Conservation (phyloP, 2,888 invertebrate genomes). For the Amphimallon solstitiale region DNA sequence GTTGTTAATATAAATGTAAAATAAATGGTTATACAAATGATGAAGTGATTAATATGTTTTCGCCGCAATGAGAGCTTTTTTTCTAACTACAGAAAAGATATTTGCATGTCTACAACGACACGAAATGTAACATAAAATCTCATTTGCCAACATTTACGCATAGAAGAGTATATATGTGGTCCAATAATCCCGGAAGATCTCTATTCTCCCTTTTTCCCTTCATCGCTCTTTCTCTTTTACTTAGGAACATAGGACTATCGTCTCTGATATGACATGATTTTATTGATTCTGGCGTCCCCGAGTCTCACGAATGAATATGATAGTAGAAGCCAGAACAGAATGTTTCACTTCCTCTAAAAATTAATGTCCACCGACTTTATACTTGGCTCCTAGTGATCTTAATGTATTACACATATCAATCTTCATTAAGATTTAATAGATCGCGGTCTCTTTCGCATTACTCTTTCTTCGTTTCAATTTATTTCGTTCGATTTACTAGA, state of each 20-base stretch:
- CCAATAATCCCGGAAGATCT: background rate
- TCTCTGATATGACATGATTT: slow-evolving; percentile 8
- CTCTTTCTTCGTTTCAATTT: slow-evolving; percentile 26
- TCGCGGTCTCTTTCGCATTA: slow-evolving; percentile 28
- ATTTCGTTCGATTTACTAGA: slow-evolving; percentile 34
- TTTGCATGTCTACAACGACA: too few relatives aligned
- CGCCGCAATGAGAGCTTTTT: too few relatives aligned
- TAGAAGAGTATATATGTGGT: background rate
- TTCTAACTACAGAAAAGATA: too few relatives aligned
- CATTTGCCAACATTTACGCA: too few relatives aligned
- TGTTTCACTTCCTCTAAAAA: slow-evolving; percentile 31
- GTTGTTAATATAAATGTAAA: too few relatives aligned
- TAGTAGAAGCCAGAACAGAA: slow-evolving; percentile 16
- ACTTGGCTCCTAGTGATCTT: slow-evolving; percentile 29
- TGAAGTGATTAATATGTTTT: too few relatives aligned
- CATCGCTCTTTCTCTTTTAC: background rate
- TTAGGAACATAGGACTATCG: background rate
- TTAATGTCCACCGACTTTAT: slow-evolving; percentile 37
- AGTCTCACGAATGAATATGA: slow-evolving; percentile 26
- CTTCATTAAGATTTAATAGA: slow-evolving; percentile 39
- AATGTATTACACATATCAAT: slow-evolving; percentile 39
- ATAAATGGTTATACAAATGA: too few relatives aligned
- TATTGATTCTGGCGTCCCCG: slow-evolving; percentile 26
- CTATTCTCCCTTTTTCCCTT: background rate
- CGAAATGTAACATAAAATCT: too few relatives aligned